Percentiles rank a stretch among this genome's conserved stretches.
Evolutionary conservation across 1,140 invertebrate species (phyloP).

Genomic region (Protaetia brevitarsis): DNA sequence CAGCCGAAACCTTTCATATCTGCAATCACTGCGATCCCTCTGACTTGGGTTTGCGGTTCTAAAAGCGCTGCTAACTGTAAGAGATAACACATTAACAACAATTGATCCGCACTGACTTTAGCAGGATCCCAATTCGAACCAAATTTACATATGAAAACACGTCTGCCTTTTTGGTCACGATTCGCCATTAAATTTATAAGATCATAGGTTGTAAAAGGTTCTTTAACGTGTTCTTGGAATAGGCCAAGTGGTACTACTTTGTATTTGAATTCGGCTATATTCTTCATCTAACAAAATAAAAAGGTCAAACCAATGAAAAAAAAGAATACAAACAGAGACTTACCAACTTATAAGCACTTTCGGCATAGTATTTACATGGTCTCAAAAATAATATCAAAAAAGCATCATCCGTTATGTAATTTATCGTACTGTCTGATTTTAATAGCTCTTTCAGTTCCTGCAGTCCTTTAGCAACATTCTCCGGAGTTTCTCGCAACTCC

Average conservation of each 20-base stretch:
- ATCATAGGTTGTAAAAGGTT: slow-evolving; percentile 61
- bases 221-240: slow-evolving; percentile 63
- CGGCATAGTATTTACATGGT: slow-evolving; percentile 73
- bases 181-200: slow-evolving; percentile 62
- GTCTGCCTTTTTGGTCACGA: slow-evolving; percentile 40
- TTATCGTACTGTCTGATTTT: slow-evolving; percentile 60
- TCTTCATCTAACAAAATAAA: slow-evolving; percentile 59
- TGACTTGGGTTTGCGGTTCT: slow-evolving; percentile 50
- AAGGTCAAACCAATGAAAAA: no score
- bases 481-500: slow-evolving; percentile 64
- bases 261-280: slow-evolving; percentile 69
- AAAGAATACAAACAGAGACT: slow-evolving; percentile 40
- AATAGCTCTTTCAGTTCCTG: slow-evolving; percentile 56
- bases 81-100: slow-evolving; percentile 50
- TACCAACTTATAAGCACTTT: slow-evolving; percentile 68
- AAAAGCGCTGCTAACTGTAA: slow-evolving; percentile 48
- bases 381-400: slow-evolving; percentile 69
- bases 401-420: slow-evolving; percentile 66
- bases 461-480: slow-evolving; percentile 57
- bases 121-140: slow-evolving; percentile 43
- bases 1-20: slow-evolving; percentile 51
- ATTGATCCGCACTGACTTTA: slow-evolving; percentile 48
- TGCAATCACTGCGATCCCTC: slow-evolving; percentile 49
- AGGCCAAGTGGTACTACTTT: slow-evolving; percentile 63
- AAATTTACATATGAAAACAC: slow-evolving; percentile 31